Evolutionary conservation across 2,888 invertebrate genomes (phyloP).

Genomic region (Tortricodes alternella): DNA sequence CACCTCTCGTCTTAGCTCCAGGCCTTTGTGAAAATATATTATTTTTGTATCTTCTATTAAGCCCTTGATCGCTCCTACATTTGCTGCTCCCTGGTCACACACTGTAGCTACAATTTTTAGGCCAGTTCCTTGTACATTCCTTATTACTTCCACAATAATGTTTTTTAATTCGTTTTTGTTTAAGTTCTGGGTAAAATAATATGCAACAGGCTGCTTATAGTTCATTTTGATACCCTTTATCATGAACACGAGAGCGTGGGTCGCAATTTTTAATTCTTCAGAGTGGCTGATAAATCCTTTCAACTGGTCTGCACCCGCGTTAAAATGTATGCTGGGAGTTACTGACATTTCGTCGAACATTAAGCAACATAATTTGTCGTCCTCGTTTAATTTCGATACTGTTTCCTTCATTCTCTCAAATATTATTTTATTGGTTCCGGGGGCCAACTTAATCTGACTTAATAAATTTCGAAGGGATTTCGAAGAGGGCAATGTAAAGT

Average conservation of each 20-base stretch:
- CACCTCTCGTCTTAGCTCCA: background rate
- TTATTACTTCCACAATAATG: background rate
- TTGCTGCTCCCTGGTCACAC: background rate
- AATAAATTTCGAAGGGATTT: slow-evolving; percentile 22
- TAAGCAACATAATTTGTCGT: slow-evolving; percentile 25
- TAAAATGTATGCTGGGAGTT: slow-evolving; percentile 31
- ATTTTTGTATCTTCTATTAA: background rate
- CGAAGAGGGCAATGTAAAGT: slow-evolving; percentile 20
- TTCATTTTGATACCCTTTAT: background rate
- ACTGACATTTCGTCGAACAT: slow-evolving; percentile 38
- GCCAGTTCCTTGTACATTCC: background rate
- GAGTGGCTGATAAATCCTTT: background rate
- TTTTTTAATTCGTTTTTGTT: background rate
- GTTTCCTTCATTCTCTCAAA: slow-evolving; percentile 24
- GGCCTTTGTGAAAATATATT: background rate
- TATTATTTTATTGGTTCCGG: slow-evolving; percentile 10
- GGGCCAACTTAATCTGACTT: slow-evolving; percentile 12
- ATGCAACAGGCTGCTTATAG: background rate
- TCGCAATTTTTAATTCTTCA: background rate
- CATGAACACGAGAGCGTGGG: background rate
- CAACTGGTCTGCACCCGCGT: slow-evolving; percentile 22
- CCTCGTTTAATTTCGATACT: background rate
- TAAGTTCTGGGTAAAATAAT: background rate
- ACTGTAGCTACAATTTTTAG: background rate
- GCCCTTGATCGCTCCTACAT: background rate